phyloP scores from a whole-genome alignment of 2,888 invertebrate species.

The Conomelus anceps region DNA sequence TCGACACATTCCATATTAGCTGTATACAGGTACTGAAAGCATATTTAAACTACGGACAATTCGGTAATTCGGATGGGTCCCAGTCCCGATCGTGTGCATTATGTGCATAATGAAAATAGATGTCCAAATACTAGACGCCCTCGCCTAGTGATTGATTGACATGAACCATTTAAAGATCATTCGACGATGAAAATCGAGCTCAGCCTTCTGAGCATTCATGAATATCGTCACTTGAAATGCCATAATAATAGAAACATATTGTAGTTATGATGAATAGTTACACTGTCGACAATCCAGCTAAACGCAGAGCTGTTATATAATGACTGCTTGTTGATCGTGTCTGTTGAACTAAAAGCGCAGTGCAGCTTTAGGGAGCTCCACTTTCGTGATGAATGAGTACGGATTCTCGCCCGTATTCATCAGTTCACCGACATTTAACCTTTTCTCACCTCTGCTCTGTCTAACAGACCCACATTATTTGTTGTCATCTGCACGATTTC shows the following conservation, averaged over 20 bases:
- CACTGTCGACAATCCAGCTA: background rate
- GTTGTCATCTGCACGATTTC: background rate
- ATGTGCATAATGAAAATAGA: no score
- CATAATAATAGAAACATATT: background rate
- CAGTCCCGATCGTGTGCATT: no score
- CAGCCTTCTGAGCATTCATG: background rate
- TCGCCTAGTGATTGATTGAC: no score
- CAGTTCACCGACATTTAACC: background rate
- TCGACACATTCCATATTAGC: no score
- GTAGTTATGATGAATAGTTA: background rate
- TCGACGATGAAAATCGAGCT: background rate
- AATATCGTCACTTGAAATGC: background rate
- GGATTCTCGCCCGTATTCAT: background rate
- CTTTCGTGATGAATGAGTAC: background rate
- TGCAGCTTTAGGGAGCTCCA: background rate
- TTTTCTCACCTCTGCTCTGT: background rate
- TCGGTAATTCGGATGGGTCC: no score
- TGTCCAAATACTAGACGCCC: no score
- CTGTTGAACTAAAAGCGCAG: background rate
- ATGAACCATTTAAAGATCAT: no score
- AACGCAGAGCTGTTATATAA: background rate
- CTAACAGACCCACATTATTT: background rate
- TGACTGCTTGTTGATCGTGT: background rate
- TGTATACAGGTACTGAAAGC: no score
- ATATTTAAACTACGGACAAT: no score